These are phyloP conservation scores for Morinoia aosen DNA, from an alignment of 2,888 invertebrate species.

Conservation along the genomic window DNA sequence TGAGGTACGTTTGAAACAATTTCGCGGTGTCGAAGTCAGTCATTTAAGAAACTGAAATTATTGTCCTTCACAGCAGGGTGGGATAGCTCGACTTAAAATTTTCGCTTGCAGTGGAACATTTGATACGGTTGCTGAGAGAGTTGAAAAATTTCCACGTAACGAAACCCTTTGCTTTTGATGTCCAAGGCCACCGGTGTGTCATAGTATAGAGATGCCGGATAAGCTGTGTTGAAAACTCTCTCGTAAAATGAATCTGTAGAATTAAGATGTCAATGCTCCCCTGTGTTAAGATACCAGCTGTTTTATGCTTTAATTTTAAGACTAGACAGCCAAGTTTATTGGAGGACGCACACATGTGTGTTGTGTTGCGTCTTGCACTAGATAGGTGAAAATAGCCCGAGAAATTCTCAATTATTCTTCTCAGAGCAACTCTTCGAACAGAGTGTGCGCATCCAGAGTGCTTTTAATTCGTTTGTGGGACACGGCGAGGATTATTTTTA, in stretches of 20 bases:
- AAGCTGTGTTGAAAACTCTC: not conserved
- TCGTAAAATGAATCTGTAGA: not conserved
- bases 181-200: no score
- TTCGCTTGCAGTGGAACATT: not conserved
- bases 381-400: not conserved
- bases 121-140: not conserved
- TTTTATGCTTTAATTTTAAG: not conserved
- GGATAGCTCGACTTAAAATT: not conserved
- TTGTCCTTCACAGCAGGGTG: not conserved
- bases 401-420: not conserved
- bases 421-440: not conserved
- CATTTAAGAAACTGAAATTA: not conserved
- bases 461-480: not conserved
- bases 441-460: not conserved
- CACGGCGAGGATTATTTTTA: conserved; percentile 4
- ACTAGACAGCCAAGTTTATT: not conserved
- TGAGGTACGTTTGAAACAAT: no score
- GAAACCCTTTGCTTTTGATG: no score
- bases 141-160: no score
- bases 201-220: not conserved
- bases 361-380: not conserved
- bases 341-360: not conserved
- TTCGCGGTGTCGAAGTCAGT: not conserved
- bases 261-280: not conserved
- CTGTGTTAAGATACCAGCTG: not conserved